Conservation (phyloP, 2,113 vertebrate species). For the Alligator sinensis region DNA sequence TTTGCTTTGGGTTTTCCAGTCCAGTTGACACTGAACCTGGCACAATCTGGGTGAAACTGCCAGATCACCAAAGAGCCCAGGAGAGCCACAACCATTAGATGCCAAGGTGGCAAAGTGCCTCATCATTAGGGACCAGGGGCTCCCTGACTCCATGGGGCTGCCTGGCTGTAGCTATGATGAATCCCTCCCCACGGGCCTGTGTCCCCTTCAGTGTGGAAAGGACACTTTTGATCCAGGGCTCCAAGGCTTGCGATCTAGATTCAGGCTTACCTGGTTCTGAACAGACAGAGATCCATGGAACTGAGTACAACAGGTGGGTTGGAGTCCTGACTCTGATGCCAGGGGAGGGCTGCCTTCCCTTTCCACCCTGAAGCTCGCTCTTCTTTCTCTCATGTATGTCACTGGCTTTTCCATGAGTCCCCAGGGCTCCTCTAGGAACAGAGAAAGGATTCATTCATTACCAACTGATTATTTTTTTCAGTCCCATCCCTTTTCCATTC, state of each 20-base stretch:
- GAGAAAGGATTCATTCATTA: neutral
- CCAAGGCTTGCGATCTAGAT: neutral
- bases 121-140: too few species aligned
- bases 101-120: too few species aligned
- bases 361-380: neutral
- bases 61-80: too few species aligned
- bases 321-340: too few species aligned
- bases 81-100: too few species aligned
- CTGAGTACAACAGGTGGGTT: too few species aligned
- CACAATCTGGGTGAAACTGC: neutral
- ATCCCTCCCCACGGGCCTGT: neutral
- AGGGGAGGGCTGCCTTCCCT: neutral
- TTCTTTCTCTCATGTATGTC: neutral
- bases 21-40: neutral
- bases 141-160: neutral
- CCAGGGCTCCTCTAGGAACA: neutral
- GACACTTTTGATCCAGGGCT: too few species aligned
- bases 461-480: neutral
- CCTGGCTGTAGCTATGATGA: neutral
- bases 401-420: neutral
- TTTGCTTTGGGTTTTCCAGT: neutral
- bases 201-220: too few species aligned
- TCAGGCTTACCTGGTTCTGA: neutral
- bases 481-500: neutral
- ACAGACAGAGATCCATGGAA: too few species aligned